Conservation (phyloP, 2,797 vertebrate genomes). For the Mycteria americana region DNA sequence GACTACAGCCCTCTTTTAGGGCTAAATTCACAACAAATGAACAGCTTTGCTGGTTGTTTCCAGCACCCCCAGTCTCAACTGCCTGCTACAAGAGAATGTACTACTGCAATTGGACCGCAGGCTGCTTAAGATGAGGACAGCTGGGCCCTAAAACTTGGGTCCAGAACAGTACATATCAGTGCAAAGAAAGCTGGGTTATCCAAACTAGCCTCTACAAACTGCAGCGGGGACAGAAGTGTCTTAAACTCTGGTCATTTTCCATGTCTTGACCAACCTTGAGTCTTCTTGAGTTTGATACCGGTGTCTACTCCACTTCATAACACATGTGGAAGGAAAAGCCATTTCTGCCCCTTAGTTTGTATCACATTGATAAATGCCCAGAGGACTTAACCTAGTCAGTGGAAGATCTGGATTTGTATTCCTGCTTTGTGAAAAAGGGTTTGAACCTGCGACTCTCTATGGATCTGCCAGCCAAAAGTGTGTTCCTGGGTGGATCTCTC, state of each 20-base stretch:
- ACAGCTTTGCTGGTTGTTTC: neutral
- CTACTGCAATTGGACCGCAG: accelerated
- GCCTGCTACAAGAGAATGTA: neutral
- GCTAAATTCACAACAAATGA: neutral
- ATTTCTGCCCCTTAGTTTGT: neutral
- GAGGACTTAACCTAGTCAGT: neutral
- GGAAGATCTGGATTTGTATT: neutral
- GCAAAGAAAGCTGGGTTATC: neutral
- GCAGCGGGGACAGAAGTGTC: neutral
- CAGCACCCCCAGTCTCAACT: neutral
- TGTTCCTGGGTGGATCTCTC: neutral
- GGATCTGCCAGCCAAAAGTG: neutral
- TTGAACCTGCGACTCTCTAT: accelerated
- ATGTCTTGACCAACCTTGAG: neutral
- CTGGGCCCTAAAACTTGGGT: neutral
- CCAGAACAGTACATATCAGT: neutral
- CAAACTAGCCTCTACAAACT: neutral
- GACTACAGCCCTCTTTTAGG: neutral
- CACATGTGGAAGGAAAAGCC: neutral
- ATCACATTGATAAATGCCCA: neutral
- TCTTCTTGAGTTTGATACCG: neutral
- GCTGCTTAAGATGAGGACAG: neutral
- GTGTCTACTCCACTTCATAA: neutral
- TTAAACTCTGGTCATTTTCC: neutral
- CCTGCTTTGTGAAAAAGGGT: neutral